Percentiles rank a stretch among this genome's conserved stretches.
phyloP scores from a whole-genome alignment of 2,113 vertebrate genomes.

The Pao palembangensis region DNA sequence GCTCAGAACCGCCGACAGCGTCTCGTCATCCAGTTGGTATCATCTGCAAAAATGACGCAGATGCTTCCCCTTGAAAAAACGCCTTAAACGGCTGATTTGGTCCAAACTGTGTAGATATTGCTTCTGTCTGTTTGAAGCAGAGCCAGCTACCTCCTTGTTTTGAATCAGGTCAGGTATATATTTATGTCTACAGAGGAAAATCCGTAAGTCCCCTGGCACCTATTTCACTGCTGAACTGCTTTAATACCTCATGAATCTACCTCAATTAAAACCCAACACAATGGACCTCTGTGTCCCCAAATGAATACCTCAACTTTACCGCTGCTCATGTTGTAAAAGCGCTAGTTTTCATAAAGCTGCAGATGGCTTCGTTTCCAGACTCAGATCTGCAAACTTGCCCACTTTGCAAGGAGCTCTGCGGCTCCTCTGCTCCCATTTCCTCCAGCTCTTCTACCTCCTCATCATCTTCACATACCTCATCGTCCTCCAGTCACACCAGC shows the following conservation, averaged over 20 bases:
- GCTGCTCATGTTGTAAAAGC: slow-evolving; percentile 38
- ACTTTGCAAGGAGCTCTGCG: slow-evolving; percentile 90
- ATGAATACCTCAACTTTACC: slow-evolving; percentile 44
- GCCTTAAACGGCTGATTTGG: slow-evolving; percentile 25
- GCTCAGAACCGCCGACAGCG: slow-evolving; percentile 1
- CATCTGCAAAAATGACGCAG: slow-evolving; percentile 7
- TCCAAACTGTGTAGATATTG: not conserved
- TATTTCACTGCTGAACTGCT: slow-evolving; percentile 32
- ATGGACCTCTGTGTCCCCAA: slow-evolving; percentile 31
- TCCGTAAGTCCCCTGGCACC: slow-evolving; percentile 11
- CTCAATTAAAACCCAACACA: slow-evolving; percentile 39
- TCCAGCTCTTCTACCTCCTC: slow-evolving; percentile 87
- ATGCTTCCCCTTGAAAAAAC: not conserved
- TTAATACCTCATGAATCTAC: slow-evolving; percentile 60
- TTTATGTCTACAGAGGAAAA: slow-evolving; percentile 2
- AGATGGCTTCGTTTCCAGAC: slow-evolving; percentile 92
- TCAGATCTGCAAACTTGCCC: slow-evolving; percentile 90
- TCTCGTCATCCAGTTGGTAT: not conserved
- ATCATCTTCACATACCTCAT: slow-evolving; percentile 82
- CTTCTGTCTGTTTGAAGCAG: slow-evolving; percentile 22
- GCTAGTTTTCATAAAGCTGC: slow-evolving; percentile 37
- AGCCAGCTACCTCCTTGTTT: slow-evolving; percentile 34
- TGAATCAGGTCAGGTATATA: slow-evolving; percentile 13
- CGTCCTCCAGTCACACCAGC: slow-evolving; percentile 66
- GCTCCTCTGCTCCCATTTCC: slow-evolving; percentile 85